Evolutionary conservation across 2,888 invertebrate species (phyloP).

Genomic region (Bedellia somnulentella): DNA sequence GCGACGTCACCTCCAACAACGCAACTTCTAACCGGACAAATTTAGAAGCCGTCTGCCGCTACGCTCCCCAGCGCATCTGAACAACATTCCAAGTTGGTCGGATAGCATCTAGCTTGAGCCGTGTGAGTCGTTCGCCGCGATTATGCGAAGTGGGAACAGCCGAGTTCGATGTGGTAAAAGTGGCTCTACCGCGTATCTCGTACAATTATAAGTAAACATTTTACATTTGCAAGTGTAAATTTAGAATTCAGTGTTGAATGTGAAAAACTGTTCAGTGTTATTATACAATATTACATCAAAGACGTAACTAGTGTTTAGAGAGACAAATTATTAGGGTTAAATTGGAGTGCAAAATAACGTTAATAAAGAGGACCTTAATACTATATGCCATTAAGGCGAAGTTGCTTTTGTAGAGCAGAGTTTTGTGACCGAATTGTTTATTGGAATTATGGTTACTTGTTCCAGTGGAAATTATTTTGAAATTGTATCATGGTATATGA

Average conservation of each 20-base stretch:
- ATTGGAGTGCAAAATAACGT: too few species aligned
- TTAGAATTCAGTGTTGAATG: too few species aligned
- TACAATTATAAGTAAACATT: not conserved
- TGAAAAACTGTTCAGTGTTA: too few species aligned
- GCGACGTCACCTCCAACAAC: constrained; percentile 56
- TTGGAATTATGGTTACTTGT: constrained; percentile 25
- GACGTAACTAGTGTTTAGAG: too few species aligned
- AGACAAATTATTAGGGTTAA: constrained; percentile 53
- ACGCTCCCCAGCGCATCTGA: constrained; percentile 10
- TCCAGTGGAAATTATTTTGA: constrained; percentile 9
- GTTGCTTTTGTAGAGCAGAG: constrained; percentile 17
- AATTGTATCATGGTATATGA: constrained; percentile 26
- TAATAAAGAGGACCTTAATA: constrained; percentile 33
- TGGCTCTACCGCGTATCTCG: constrained; percentile 16
- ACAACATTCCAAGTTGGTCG: constrained; percentile 17
- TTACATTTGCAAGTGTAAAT: not conserved
- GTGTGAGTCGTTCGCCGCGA: constrained; percentile 47
- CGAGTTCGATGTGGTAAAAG: constrained; percentile 40
- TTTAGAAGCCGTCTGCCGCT: constrained; percentile 19
- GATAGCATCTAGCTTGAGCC: constrained; percentile 46
- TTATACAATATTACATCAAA: too few species aligned
- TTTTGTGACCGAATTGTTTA: constrained; percentile 25
- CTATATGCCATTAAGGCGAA: constrained; percentile 20
- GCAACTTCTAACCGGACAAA: constrained; percentile 35
- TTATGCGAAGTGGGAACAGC: constrained; percentile 50